These are phyloP conservation scores for Turdus rufiventris DNA, from an alignment of 2,113 vertebrate species.

Conservation along the genomic window DNA sequence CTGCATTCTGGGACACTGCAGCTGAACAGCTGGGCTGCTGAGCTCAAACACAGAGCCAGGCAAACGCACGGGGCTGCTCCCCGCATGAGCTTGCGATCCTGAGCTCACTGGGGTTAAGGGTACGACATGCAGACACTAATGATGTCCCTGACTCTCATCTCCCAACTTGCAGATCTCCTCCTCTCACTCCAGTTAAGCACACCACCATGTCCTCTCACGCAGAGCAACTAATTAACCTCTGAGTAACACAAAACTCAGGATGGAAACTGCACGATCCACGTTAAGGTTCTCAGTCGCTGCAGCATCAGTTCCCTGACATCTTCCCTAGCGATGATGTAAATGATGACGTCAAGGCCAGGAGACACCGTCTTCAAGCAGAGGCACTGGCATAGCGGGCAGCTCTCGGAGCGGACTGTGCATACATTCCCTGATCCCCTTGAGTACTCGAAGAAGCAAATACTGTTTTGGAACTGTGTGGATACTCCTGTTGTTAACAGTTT, in stretches of 20 bases:
- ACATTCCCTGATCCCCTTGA: not conserved
- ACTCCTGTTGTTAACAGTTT: not conserved
- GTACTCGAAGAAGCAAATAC: not conserved
- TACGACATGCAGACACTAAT: rapidly evolving
- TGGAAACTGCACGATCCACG: not conserved
- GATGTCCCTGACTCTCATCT: not conserved
- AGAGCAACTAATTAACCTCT: not conserved
- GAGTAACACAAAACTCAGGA: not conserved
- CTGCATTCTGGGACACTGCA: rapidly evolving
- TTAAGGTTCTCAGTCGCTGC: not conserved
- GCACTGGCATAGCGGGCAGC: rapidly evolving
- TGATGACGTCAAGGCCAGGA: not conserved
- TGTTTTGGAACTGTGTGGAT: rapidly evolving
- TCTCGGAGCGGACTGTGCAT: not conserved
- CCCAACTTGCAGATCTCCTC: not conserved
- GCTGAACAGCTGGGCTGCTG: not conserved
- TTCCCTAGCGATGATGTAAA: not conserved
- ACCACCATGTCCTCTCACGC: not conserved
- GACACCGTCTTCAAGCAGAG: not conserved
- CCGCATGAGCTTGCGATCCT: not conserved
- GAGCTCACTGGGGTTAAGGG: not conserved
- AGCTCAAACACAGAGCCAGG: not conserved
- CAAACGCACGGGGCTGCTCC: rapidly evolving
- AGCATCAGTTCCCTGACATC: not conserved
- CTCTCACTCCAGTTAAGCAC: not conserved